These are phyloP conservation scores for Lepidochrysops patricia DNA, from an alignment of 2,888 invertebrate genomes.

Conservation along the genomic window DNA sequence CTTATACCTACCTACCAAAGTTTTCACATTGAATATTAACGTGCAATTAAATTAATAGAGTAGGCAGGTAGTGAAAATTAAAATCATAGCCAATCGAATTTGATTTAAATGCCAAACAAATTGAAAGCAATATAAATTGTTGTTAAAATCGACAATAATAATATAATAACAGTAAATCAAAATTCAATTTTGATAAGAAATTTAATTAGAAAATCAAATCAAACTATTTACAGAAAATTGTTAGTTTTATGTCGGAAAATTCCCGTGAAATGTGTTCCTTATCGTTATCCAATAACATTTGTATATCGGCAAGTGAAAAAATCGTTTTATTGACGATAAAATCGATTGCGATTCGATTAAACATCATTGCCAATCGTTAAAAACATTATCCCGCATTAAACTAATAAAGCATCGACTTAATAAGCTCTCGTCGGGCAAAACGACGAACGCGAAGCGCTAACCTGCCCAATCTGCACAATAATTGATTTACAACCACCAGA, in stretches of 20 bases:
- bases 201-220: conserved; percentile 70
- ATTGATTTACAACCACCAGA: conserved; percentile 63
- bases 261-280: conserved; percentile 66
- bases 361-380: conserved; percentile 41
- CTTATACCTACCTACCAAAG: no score
- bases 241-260: conserved; percentile 67
- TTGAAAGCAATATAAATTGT: background rate
- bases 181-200: conserved; percentile 55
- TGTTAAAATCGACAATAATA: background rate
- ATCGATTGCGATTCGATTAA: conserved; percentile 37
- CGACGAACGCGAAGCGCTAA: conserved; percentile 40
- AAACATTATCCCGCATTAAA: conserved; percentile 57
- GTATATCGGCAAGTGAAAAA: conserved; percentile 44
- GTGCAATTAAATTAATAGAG: no score
- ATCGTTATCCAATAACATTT: conserved; percentile 53
- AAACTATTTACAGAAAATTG: conserved; percentile 68
- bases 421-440: conserved; percentile 57
- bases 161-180: conserved; percentile 34
- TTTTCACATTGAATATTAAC: no score
- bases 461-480: conserved; percentile 57
- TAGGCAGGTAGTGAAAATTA: background rate
- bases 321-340: conserved; percentile 49
- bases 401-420: conserved; percentile 75
- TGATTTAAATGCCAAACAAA: background rate
- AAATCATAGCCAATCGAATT: background rate